Base-by-base conservation (phyloP, 2,113 vertebrate species). In the Tyto alba region DNA sequence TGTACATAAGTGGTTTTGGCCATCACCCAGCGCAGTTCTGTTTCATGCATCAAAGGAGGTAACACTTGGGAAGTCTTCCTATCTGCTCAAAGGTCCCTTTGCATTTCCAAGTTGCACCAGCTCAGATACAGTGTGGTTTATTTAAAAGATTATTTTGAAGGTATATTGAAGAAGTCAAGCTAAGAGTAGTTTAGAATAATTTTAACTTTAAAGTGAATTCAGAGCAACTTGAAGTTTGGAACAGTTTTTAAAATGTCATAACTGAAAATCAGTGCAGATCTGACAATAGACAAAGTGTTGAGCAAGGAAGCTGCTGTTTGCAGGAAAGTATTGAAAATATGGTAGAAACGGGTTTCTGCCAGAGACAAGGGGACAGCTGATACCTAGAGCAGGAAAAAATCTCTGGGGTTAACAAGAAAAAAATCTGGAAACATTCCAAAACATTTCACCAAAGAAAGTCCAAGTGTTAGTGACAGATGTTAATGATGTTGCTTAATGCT, bases 401-500 rank as follows among this genome's bases (percentile, higher is more conserved):
- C 53, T 88, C n/a, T 62, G 21, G 41, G n/a, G 20, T 80, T 94
- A 83, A 89, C 15, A 77, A 17, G n/a, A 67, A 73, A 88, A 87
- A 95, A 92, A 55, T 56, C 43, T 91, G 82, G 80, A 83, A 88
- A 5, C 1, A 6, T 93, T 94, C 85, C 85, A 94, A 91, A 96
- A 77, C 59, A 45, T 93, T 83, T 94, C 78, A 90, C 78, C 50
- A 63, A 84, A 92, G 55, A 77, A 84, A 88, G 56, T 72, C 81
- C 73, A 96, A 96, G 59, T 50, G 59, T 95, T 94, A 90, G 59
- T 93, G 95, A 90, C 93, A 94, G 82, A 95, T 88, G 90, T 77
- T 93, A 96, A 90, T 63, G 75, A 43, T 93, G 88, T 88, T 95
- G 47, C 75, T 85, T 93, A 94, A 96, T 75, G 88, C 79, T 80